Conservation (phyloP, 1,140 invertebrate species). For the Heliconius hewitsoni region DNA sequence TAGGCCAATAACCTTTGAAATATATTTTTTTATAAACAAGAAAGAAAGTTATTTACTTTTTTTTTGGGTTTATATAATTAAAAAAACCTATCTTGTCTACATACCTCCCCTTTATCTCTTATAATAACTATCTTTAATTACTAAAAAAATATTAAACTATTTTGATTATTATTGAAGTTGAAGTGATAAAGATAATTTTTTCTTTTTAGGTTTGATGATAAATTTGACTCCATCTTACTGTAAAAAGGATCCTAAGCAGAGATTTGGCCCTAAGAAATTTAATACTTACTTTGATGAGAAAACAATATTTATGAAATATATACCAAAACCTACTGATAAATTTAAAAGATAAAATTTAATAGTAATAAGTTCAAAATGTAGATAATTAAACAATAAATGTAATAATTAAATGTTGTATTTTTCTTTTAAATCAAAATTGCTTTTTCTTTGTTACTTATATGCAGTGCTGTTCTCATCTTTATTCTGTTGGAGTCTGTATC, state of each 20-base stretch:
- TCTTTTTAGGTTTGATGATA: slow-evolving; percentile 87
- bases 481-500: no score
- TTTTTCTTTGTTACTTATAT: no score
- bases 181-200: neutral
- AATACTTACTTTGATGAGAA: slow-evolving; percentile 91
- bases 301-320: slow-evolving; percentile 83
- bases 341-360: slow-evolving; percentile 54
- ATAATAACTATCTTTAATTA: neutral
- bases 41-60: no score
- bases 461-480: no score
- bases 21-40: no score
- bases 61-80: no score
- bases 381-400: neutral
- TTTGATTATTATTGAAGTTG: neutral
- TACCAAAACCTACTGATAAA: slow-evolving; percentile 59
- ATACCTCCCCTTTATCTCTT: neutral
- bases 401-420: neutral
- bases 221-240: slow-evolving; percentile 84
- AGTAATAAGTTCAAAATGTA: neutral
- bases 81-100: no score
- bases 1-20: no score
- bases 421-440: neutral
- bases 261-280: slow-evolving; percentile 86
- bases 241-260: slow-evolving; percentile 86
- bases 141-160: neutral